Base-by-base conservation (phyloP, 1,140 invertebrate species). In the Elymnias hypermnestra region DNA sequence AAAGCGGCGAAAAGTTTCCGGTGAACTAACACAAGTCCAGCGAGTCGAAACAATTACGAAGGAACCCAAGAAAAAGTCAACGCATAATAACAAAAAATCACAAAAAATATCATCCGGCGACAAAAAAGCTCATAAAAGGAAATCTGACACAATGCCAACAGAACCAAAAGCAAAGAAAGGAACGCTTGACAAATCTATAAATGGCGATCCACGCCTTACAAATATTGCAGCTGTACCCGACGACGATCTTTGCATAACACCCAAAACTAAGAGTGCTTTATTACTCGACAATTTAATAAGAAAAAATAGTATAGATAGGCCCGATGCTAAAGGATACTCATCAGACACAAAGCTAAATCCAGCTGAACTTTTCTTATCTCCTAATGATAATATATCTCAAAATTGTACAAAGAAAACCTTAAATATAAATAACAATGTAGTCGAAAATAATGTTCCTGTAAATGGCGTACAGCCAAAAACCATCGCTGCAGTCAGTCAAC, bases 281-380 rank as follows among this genome's bases (percentile, higher is more conserved):
- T 53, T 89, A 17, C 67, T 89, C 9, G 88, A 89, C 45, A 87
- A 87, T 63, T 65, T 89, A 23, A 74, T 89, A 29, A 77, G 82
- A 36, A 89, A 88, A 69, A 89, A 89, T 53, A 89, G 84, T 59
- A 81, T 89, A 13, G 88, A 90, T 40, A 69, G 84, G 45, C 72
- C 78, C 2, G 79, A 77, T 26, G 49, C 68, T 5, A 79, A 81
- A 40, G 69, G 66, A 19, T 82, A 70, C 59, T 63, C 62, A 17
- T 67, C 67, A 19, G 73, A 84, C 28, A 66, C 58, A 36, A 66
- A 73, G 35, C 31, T 82, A 25, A 81, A 83, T 60, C 84, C 84
- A 15, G 82, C 81, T 1, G 77, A 78, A 52, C 47, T 87, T 44
- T 85, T 87, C 46, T 57, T 83, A 43, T 49, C 67, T 29, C 62